Base-by-base conservation (phyloP, 2,888 invertebrate genomes). In the Stegana nigrithorax region DNA sequence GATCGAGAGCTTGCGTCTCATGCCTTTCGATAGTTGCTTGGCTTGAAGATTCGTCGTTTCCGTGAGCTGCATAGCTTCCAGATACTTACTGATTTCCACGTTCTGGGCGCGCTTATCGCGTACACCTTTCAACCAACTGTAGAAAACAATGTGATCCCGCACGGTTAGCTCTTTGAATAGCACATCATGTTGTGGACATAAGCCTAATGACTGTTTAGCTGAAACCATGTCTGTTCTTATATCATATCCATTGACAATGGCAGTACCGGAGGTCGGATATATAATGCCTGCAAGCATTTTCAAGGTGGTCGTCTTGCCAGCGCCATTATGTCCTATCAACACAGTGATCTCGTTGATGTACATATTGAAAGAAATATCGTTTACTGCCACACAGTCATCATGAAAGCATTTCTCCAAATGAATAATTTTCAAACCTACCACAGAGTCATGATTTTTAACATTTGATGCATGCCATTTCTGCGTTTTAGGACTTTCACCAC, bases 221-320 rank as follows among this genome's bases (percentile, higher is more conserved):
- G 84, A 84, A 7, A 83, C 80, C 63, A 90, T 87, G 68, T 91
- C 87, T 0, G 83, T 86, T 17, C 87, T 74, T 67, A 93, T 89
- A 75, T 93, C 90, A 73, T 87, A 88, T 2, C 92, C 92, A 57
- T 90, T 90, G 26, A 94, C 87, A 32, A 86, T 81, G 0, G 93
- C 91, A 1, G 89, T 89, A 0, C 94, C 93, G 25, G 87, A 86
- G 0, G 89, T 89, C 4, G 90, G 89, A n/a, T 88, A 87, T 60
- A 89, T 85, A 81, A 92, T 89, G 17, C 91, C 96, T 59, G 94
- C 95, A 47, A 96, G 85, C 91, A 96, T 94, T 1, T 93, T 93
- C 88, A 96, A 94, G 2, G 94, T 93, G 0, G 96, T 95, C 1
- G 95, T 94, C 87, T 96, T 96, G 10, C 96, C 96, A 59, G 96